Evolutionary conservation across 2,797 vertebrate species (phyloP), one percentile per base, ranked within the genome.

Genomic region (Bryconaethiops microstoma): DNA sequence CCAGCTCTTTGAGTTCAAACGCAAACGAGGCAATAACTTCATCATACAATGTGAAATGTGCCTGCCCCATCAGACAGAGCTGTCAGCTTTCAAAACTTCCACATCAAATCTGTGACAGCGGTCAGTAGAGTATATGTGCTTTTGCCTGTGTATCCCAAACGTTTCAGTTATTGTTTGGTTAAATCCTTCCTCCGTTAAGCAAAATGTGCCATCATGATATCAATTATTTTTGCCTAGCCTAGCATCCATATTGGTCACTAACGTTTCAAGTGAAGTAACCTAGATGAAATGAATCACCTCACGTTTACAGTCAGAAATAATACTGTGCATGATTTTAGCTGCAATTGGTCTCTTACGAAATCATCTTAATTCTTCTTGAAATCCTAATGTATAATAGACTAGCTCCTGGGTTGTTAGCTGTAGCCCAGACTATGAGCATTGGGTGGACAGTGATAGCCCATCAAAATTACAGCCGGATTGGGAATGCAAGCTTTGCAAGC

Each of bases 41-140:
- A n/a, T n/a, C 55, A 57, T 5, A n/a, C 0, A n/a, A n/a, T n/a
- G n/a, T n/a, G n/a, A n/a, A n/a, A 57, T 57, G 55, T 57, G 55
- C 55, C 19, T n/a, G 55, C 55, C 55, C 19, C 19, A 8, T n/a
- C 19, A 7, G 21, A 57, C 55, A 57, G 55, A 57, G 55, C 55
- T 57, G 55, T 57, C n/a, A 57, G 55, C 55, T 57, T 57, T 57
- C 55, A 57, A 57, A 57, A 57, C 55, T n/a, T 57, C 55, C 19
- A 57, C 19, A 57, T 57, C 55, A 29, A 64, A 29, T 12, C 62
- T 64, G 62, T 3, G 12, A 29, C 29, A 64, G 23, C 62, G 25
- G 62, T 64, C 12, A 29, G 62, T 64, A 64, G 25, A 64, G 62
- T 29, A 64, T 64, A 14, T 35, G 62, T 64, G 62, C 2, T 16